A percentile compares a stretch with the other conserved stretches of the same genome.
Evolutionary conservation across 1,140 invertebrate genomes (phyloP).

Genomic region (Trachelipus rathkii): DNA sequence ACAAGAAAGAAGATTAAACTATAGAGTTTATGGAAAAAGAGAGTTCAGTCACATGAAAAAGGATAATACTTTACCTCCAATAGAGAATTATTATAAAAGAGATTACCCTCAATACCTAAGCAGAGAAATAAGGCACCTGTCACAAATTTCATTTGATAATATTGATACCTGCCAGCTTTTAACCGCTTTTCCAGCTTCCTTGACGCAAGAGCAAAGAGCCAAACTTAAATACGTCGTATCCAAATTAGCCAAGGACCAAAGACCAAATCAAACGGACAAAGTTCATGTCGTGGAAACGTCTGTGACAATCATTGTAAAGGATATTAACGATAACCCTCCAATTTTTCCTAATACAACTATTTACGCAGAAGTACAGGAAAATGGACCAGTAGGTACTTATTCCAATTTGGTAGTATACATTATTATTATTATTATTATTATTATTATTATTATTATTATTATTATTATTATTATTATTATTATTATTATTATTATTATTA

Average conservation of each 20-base stretch:
- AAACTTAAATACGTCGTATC: neutral
- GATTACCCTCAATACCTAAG: neutral
- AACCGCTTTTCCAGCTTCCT: neutral
- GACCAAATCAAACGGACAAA: neutral
- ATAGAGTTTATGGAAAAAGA: too few relatives aligned
- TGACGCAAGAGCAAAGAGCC: neutral
- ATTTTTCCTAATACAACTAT: constrained; percentile 19
- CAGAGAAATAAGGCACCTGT: neutral
- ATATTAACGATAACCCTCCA: constrained; percentile 31
- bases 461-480: neutral
- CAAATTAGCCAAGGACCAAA: neutral
- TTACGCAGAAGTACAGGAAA: constrained; percentile 31
- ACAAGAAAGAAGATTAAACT: too few relatives aligned
- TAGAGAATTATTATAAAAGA: too few relatives aligned
- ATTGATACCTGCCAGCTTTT: neutral
- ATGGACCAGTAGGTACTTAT: constrained; percentile 29
- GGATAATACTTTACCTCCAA: too few relatives aligned
- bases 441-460: neutral
- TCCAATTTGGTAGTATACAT: neutral
- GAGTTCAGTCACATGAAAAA: too few relatives aligned
- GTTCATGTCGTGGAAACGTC: constrained; percentile 27
- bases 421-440: neutral
- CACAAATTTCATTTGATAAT: neutral
- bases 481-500: too few relatives aligned
- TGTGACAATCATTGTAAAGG: constrained; percentile 29